Conservation (phyloP, 2,113 vertebrate genomes). For the Nipponia nippon region DNA sequence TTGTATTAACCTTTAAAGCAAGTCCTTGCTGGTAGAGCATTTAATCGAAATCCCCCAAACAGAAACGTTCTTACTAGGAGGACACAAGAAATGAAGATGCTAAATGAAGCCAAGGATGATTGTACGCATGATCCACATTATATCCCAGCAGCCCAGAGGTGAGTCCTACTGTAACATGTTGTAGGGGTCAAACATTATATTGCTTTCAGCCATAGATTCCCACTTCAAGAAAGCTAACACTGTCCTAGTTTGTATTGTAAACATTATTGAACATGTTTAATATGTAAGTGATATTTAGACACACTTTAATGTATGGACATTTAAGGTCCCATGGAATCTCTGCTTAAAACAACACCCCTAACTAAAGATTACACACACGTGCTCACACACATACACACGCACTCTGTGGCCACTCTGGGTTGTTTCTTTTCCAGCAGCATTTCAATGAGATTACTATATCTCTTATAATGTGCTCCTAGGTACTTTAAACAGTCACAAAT, state of each 20-base stretch:
- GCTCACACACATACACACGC: neutral
- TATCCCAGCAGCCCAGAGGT: neutral
- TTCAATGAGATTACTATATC: neutral
- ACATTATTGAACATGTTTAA: neutral
- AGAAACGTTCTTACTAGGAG: neutral
- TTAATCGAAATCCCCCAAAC: neutral
- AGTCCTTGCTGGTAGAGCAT: neutral
- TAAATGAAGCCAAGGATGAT: neutral
- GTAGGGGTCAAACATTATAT: neutral
- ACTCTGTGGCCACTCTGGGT: too few relatives aligned
- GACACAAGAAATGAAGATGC: neutral
- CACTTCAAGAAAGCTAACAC: neutral
- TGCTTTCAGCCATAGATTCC: neutral
- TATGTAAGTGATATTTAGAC: neutral
- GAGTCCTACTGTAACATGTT: neutral
- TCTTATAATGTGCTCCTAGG: neutral
- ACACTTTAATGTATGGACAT: accelerated
- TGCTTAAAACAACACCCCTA: neutral
- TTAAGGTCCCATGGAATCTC: neutral
- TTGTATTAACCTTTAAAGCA: neutral
- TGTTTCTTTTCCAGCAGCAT: neutral
- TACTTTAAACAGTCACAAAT: neutral
- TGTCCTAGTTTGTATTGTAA: neutral
- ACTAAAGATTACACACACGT: neutral
- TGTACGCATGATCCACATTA: accelerated